Evolutionary conservation across 2,888 invertebrate species (phyloP), one percentile per base, ranked within the genome.

Genomic region (Eubasilissa splendida): DNA sequence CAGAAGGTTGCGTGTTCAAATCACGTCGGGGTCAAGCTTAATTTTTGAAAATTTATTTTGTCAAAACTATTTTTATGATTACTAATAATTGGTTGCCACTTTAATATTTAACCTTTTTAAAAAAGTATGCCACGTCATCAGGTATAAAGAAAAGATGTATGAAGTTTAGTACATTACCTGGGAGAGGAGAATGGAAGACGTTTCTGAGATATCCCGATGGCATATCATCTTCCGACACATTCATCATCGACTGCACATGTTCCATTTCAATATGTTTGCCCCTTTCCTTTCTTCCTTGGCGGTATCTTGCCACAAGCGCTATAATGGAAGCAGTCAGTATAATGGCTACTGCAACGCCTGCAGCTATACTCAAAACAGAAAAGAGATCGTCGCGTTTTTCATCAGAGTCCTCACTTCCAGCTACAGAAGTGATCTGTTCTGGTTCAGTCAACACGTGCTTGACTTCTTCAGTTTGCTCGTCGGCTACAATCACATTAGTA

Each of bases 1-100:
- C 96, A 96, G 96, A 96, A 96, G 96, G 96, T 95, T 96, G 96
- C 96, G 96, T 96, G 96, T 96, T 96, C 96, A 95, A 96, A 95
- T 96, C 96, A 96, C 96, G 95, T 96, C 95, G 95, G 95, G 96
- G 95, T 96, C 96, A 95, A 88, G 63, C 54, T 8, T 11, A 1
- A 7, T n/a, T 66, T 66, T 66, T 65, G 3, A 3, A 4, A 8
- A 1, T 54, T 77, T 76, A 56, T 56, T 77, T 77, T 66, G 14
- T 31, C 42, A 42, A 5, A 42, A 4, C 42, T 42, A 42, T 42
- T 42, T 42, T 42, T 7, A 42, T 42, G 7, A 42, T 42, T 42
- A 42, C 42, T 42, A 42, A 42, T 1, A 42, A 42, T 22, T 42
- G 3, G 7, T 42, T 2, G 3, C 42, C 7, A 7, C 4, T 42